These are phyloP conservation scores for Bagarius yarrelli DNA, from an alignment of 2,113 vertebrate species.

Conservation along the genomic window DNA sequence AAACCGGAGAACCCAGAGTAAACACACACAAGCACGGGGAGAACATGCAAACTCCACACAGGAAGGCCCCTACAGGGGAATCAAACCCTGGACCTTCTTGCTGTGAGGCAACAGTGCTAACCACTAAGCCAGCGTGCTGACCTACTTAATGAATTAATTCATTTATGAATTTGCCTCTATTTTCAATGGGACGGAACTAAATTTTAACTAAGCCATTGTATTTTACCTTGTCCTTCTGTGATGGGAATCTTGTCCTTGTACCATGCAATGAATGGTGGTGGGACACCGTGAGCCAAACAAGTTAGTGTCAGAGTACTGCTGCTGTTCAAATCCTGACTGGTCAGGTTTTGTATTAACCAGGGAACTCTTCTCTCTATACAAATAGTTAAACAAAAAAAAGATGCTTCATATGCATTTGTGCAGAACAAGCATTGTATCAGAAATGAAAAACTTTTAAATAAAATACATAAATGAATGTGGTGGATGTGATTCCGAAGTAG, in stretches of 20 bases:
- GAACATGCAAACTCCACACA: too few species aligned
- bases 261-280: conserved; percentile 76
- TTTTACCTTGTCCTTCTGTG: conserved; percentile 78
- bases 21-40: too few species aligned
- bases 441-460: background rate
- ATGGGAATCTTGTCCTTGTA: conserved; percentile 77
- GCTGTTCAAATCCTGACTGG: conserved; percentile 81
- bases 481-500: too few species aligned
- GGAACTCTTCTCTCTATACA: conserved; percentile 72
- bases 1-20: too few species aligned
- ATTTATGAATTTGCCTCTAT: background rate
- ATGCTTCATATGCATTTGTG: background rate
- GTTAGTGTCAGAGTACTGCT: conserved; percentile 80
- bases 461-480: background rate
- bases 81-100: too few species aligned
- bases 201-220: background rate
- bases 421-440: background rate
- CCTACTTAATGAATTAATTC: too few species aligned
- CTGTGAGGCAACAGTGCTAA: too few species aligned
- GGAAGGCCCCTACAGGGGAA: too few species aligned
- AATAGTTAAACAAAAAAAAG: background rate
- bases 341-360: conserved; percentile 79
- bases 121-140: too few species aligned
- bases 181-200: background rate
- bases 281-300: conserved; percentile 77